Evolutionary conservation across 92 coral and sea anemone genomes (phyloP).

Genomic region (Montipora capitata): DNA sequence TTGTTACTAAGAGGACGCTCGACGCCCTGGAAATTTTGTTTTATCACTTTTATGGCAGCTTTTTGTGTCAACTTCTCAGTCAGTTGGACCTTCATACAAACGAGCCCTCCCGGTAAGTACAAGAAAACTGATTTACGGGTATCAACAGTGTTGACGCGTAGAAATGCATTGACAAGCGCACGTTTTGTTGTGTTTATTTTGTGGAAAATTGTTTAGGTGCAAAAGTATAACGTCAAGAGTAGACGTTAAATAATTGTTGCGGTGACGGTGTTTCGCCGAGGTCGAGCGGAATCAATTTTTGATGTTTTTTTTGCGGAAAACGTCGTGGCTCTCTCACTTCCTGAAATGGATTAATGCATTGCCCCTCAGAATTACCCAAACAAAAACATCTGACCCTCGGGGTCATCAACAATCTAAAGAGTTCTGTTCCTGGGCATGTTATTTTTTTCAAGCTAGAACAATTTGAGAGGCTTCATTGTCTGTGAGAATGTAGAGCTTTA

Average conservation of each 20-base stretch:
- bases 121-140: constrained; percentile 11
- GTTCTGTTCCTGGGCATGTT: too few relatives aligned
- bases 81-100: neutral
- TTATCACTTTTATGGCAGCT: neutral
- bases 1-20: constrained; percentile 36
- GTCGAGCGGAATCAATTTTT: too few relatives aligned
- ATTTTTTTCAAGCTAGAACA: too few relatives aligned
- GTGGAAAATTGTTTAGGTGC: constrained; percentile 36
- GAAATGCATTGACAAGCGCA: too few relatives aligned
- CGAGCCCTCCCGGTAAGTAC: neutral
- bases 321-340: too few relatives aligned
- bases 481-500: too few relatives aligned
- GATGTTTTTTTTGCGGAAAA: too few relatives aligned
- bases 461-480: too few relatives aligned
- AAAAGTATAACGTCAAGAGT: constrained; percentile 27
- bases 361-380: too few relatives aligned
- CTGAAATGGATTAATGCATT: too few relatives aligned
- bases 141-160: constrained; percentile 24
- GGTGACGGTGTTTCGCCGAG: constrained; percentile 47
- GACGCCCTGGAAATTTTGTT: neutral
- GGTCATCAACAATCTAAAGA: too few relatives aligned
- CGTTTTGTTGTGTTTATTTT: constrained; percentile 31
- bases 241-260: constrained; percentile 37
- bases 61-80: neutral
- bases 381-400: too few relatives aligned